These are phyloP conservation scores for Himantopus leucocephalus DNA, from an alignment of 2,113 vertebrate species.

Conservation along the genomic window DNA sequence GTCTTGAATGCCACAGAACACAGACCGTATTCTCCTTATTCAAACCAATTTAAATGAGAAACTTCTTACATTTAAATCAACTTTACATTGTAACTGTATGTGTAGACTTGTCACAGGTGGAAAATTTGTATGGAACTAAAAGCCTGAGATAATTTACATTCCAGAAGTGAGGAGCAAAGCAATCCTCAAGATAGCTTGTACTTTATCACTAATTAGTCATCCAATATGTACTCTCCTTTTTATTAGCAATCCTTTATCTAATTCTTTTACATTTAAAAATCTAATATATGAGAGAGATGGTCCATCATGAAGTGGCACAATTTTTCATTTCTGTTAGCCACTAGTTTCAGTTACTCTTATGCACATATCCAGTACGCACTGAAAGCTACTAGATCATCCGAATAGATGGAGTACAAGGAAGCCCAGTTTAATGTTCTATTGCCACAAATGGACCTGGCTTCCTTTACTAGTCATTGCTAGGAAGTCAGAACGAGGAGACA, in stretches of 20 bases:
- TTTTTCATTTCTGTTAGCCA: neutral
- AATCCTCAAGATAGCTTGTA: neutral
- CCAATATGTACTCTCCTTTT: neutral
- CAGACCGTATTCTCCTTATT: neutral
- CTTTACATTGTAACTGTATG: no score
- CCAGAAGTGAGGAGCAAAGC: neutral
- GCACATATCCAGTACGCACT: accelerated
- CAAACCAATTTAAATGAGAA: neutral
- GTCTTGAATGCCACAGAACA: neutral
- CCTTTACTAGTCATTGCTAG: neutral
- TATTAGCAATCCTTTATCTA: neutral
- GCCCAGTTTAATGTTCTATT: neutral
- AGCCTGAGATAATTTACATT: neutral
- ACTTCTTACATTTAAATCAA: neutral
- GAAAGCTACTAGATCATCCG: neutral
- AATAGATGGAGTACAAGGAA: neutral
- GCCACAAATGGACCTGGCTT: neutral
- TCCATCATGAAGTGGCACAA: neutral
- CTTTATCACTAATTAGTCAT: neutral
- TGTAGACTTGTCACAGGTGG: no score
- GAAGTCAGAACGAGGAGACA: neutral
- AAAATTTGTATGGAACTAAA: neutral
- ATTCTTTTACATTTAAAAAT: neutral
- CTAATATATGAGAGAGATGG: neutral
- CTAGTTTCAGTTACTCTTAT: neutral